Evolutionary conservation across 1,140 invertebrate genomes (phyloP), one percentile per base, ranked within the genome.

Genomic region (Brachionus rotundiformis): DNA sequence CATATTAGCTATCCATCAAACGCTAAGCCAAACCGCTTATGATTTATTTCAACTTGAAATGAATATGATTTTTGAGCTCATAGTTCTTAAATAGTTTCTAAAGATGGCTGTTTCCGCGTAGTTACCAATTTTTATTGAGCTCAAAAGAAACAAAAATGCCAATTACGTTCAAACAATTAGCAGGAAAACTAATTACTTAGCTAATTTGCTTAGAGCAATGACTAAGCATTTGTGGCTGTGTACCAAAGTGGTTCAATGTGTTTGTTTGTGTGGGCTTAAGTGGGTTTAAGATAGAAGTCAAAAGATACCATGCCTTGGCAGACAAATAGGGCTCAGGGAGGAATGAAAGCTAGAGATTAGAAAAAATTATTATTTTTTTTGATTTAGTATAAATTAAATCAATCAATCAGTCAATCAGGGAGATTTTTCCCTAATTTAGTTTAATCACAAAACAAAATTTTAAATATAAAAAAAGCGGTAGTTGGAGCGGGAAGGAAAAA

Each of bases 401-500:
- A 13, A 29, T 29, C 29, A 63, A 68, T 68, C 63, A 63, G 29
- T 63, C 59, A 68, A 54, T 54, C 49, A 54, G n/a, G 61, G 23
- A 13, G 16, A 36, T 16, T 68, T 68, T 33, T 54, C 47, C 6
- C 47, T 68, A 68, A 68, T 68, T 68, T 68, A 68, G 19, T 63
- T 63, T 63, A 19, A 63, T 63, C 59, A 63, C 59, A 63, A 63
- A 63, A 63, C 19, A 23, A 10, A 27, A 27, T 36, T 19, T 19
- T 33, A 68, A 19, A 33, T 36, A 54, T 54, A 54, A 54, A 4
- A 54, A 54, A 54, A 54, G 23, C 47, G 47, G 47, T 54, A 54
- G 19, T 54, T 25, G 8, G 23, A 54, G 16, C 5, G 6, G 0
- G 6, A 49, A 1, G n/a, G 36, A 33, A 68, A 33, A 68, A 36